phyloP scores from a whole-genome alignment of 2,113 vertebrate genomes.

The Mormoops blainvillei region DNA sequence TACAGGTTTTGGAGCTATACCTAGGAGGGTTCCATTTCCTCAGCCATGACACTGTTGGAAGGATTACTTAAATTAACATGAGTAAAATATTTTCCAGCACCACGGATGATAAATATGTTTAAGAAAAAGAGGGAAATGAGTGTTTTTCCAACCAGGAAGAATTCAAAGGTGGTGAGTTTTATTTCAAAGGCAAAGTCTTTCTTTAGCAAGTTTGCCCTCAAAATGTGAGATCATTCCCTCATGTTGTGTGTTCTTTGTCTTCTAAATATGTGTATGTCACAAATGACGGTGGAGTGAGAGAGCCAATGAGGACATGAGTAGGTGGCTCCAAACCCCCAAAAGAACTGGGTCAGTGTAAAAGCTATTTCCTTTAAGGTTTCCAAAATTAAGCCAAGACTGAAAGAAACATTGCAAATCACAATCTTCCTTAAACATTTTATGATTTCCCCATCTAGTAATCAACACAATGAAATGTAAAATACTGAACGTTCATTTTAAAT shows the following conservation, averaged over 20 bases:
- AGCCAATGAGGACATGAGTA: background rate
- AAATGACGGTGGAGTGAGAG: background rate
- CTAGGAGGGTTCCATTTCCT: background rate
- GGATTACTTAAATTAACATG: background rate
- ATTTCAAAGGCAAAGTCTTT: background rate
- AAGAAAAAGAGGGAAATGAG: background rate
- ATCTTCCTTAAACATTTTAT: background rate
- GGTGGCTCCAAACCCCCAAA: background rate
- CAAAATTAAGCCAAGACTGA: background rate
- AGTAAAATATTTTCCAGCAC: background rate
- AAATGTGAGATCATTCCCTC: background rate
- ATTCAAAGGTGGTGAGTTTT: background rate
- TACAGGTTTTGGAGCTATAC: background rate
- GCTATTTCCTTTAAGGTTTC: background rate
- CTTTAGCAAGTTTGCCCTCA: background rate
- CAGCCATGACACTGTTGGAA: background rate
- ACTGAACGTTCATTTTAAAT: background rate
- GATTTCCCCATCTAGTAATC: background rate
- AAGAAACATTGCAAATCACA: background rate
- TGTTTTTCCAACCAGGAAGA: background rate
- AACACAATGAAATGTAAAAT: background rate
- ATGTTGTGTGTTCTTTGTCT: background rate
- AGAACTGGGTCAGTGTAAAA: background rate
- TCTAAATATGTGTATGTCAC: background rate
- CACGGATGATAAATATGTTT: background rate